Base-by-base conservation (phyloP, 2,797 vertebrate species). In the Vespertilio murinus region DNA sequence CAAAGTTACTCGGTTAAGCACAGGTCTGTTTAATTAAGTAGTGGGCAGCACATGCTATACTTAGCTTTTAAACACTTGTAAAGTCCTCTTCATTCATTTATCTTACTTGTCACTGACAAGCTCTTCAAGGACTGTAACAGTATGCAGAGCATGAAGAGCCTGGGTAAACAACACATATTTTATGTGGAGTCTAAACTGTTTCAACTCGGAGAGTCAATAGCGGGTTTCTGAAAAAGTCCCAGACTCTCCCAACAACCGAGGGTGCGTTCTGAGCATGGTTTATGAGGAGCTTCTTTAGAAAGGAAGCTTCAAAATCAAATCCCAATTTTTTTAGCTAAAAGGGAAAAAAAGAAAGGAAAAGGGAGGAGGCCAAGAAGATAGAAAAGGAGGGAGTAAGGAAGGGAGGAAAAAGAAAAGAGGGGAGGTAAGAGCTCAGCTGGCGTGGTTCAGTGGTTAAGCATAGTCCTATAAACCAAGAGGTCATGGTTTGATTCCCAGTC, bases 21-120 rank as follows among this genome's bases (percentile, higher is more conserved):
- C 75, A 33, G 83, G 93, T 94, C 93, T 86, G 94, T 93, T 86
- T 97, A 96, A 96, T 96, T 96, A 97, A 97, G 90, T 89, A 75
- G 82, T 94, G 88, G 84, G 92, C 95, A 96, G 90, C 79, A 88
- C 87, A 97, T 90, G 74, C 64, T 97, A 59, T 84, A 95, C 94
- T 96, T 97, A 92, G 92, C 91, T 94, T 97, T 97, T 85, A 97
- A 96, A 96, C 70, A 87, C 78, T 81, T 92, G 93, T 93, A 67
- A 97, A 97, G 59, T 89, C 96, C 93, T 97, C 93, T 91, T 96
- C 90, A 94, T 96, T 91, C 95, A 97, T 97, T 97, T 97, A 96
- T 97, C 96, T 97, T 82, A 89, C 96, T 96, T 74, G 54, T 96
- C 87, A 95, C 89, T 97, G 95, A 95, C 89, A 94, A 64, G 90